Conservation (phyloP, 2,797 vertebrate genomes). For the Lepidocolaptes lacrymiger region DNA sequence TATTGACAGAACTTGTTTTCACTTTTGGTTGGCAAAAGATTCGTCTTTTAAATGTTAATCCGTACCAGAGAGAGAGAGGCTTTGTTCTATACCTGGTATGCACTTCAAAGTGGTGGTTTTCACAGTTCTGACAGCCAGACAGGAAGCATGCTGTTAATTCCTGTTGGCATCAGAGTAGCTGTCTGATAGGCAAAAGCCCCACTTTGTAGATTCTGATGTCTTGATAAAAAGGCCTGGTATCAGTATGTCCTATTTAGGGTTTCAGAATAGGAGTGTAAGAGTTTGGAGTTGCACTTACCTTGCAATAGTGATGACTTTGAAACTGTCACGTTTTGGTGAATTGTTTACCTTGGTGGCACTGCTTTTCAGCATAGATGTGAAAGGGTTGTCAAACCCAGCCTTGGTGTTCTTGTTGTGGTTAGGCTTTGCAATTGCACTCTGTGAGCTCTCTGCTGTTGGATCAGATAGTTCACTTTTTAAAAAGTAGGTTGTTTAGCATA, state of each 20-base stretch:
- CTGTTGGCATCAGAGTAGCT: neutral
- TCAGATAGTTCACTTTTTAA: neutral
- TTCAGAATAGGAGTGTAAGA: neutral
- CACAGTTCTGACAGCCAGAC: neutral
- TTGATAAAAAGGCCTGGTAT: neutral
- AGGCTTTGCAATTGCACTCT: neutral
- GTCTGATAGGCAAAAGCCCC: neutral
- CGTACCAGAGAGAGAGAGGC: neutral
- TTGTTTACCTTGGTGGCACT: neutral
- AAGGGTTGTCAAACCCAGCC: neutral
- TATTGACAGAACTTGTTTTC: neutral
- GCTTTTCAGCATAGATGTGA: neutral
- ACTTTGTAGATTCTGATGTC: neutral
- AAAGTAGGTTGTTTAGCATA: neutral
- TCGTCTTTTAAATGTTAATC: slow-evolving; percentile 6
- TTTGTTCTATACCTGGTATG: neutral
- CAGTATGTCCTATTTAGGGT: neutral
- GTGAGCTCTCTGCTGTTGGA: neutral
- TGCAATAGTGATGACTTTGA: neutral
- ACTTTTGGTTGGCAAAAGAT: neutral
- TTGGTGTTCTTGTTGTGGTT: neutral
- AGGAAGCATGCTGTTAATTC: neutral
- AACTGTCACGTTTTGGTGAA: neutral
- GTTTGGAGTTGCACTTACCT: neutral
- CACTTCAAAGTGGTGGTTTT: neutral